These are phyloP conservation scores for Venturia canescens DNA, from an alignment of 1,140 invertebrate species.

Conservation along the genomic window DNA sequence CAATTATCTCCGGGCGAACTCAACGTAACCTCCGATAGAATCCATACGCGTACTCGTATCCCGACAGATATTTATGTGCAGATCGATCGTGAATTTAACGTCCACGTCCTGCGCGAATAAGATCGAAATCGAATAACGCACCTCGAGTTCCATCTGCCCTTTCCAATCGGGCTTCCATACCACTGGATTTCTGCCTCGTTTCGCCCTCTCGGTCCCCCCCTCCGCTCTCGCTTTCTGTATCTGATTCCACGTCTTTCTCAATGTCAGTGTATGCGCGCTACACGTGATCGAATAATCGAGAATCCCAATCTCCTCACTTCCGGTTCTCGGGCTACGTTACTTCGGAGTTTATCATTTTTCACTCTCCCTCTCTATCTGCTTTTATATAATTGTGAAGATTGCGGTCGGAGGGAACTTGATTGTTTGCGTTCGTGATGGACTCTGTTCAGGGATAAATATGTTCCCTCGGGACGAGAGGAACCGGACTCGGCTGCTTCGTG, in stretches of 20 bases:
- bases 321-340: background rate
- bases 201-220: too few relatives aligned
- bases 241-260: constrained; percentile 3
- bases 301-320: background rate
- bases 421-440: background rate
- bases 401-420: background rate
- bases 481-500: too few relatives aligned
- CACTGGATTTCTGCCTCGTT: background rate
- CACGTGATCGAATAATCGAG: constrained; percentile 1
- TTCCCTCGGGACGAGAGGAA: too few relatives aligned
- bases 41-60: constrained; percentile 5
- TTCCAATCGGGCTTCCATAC: constrained; percentile 6
- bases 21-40: constrained; percentile 23
- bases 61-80: constrained; percentile 34
- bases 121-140: constrained; percentile 45
- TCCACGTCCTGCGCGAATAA: constrained; percentile 12
- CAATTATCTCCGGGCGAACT: constrained; percentile 36
- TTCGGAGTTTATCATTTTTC: background rate
- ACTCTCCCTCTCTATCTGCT: background rate
- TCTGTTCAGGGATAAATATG: too few relatives aligned
- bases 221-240: background rate
- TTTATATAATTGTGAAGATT: background rate
- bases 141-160: constrained; percentile 36
- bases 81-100: constrained; percentile 21
- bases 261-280: background rate